Conservation (phyloP, 1,140 invertebrate species). For the Heliothis subflexa region DNA sequence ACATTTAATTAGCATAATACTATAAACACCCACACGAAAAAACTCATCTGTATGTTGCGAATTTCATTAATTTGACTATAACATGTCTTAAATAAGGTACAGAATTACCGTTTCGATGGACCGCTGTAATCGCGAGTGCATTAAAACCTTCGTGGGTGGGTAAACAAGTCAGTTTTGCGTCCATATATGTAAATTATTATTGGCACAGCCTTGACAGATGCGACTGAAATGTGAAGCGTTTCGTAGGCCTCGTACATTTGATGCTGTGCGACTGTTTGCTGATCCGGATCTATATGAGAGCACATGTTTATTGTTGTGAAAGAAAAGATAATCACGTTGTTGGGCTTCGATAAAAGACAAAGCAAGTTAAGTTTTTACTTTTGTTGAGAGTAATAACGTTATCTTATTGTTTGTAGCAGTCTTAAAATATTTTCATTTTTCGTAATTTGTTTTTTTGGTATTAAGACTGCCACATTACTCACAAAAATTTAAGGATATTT, state of each 20-base stretch:
- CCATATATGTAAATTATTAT: slow-evolving; percentile 51
- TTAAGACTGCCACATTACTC: no score
- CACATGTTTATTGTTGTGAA: neutral
- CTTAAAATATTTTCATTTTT: no score
- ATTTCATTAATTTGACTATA: slow-evolving; percentile 49
- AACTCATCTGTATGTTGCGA: slow-evolving; percentile 29
- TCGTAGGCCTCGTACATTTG: slow-evolving; percentile 12
- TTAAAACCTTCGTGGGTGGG: slow-evolving; percentile 51
- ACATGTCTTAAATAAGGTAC: slow-evolving; percentile 47
- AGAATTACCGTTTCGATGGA: slow-evolving; percentile 44
- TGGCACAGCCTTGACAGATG: slow-evolving; percentile 41
- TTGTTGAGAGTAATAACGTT: no score
- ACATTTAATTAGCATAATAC: slow-evolving; percentile 43
- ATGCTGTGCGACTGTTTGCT: slow-evolving; percentile 27
- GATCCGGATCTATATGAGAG: slow-evolving; percentile 13
- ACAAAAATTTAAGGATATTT: no score
- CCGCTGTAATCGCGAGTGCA: slow-evolving; percentile 34
- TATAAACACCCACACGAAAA: slow-evolving; percentile 42
- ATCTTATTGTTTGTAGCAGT: no score
- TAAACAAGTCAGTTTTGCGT: slow-evolving; percentile 38
- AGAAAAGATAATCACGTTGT: no score
- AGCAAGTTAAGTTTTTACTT: neutral
- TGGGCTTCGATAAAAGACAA: neutral
- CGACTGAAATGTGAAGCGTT: slow-evolving; percentile 44
- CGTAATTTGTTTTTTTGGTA: no score